These are phyloP conservation scores for Pseudoips prasinana DNA, from an alignment of 2,888 invertebrate genomes.

Conservation along the genomic window DNA sequence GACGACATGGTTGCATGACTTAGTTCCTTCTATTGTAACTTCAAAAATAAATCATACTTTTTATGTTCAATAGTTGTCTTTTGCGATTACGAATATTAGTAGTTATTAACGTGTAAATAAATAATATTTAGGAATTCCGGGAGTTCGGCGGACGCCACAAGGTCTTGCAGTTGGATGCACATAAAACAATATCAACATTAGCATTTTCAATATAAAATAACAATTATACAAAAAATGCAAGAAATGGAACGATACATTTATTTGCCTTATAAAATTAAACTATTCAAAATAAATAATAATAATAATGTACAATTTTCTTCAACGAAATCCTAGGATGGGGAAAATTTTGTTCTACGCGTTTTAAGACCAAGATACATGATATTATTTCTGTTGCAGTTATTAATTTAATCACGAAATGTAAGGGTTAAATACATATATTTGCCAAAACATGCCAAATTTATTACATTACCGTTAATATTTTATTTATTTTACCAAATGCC, in stretches of 20 bases:
- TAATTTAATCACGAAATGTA: too few species aligned
- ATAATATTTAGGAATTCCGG: too few species aligned
- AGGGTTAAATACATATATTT: too few species aligned
- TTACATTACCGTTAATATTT: too few species aligned
- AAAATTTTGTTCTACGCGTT: too few species aligned
- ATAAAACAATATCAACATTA: conserved; percentile 69
- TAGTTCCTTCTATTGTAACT: not conserved
- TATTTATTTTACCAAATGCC: not conserved
- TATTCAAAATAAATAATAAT: conserved; percentile 67
- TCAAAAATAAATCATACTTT: too few species aligned
- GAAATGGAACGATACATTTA: conserved; percentile 72
- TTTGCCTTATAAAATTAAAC: conserved; percentile 48
- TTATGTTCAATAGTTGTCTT: too few species aligned
- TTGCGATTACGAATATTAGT: too few species aligned
- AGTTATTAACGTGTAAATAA: too few species aligned
- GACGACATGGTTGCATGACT: too few species aligned
- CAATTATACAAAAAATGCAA: conserved; percentile 78
- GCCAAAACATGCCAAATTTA: too few species aligned
- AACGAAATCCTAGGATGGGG: conserved; percentile 76
- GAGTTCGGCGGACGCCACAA: conserved; percentile 28
- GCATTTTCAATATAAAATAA: conserved; percentile 69
- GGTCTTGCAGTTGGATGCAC: conserved; percentile 25
- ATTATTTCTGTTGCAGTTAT: not conserved
- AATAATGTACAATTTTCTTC: conserved; percentile 51
- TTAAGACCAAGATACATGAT: too few species aligned